Evolutionary conservation across 1,140 invertebrate species (phyloP), one percentile per base, ranked within the genome.

Genomic region (Bombus soroeensis): DNA sequence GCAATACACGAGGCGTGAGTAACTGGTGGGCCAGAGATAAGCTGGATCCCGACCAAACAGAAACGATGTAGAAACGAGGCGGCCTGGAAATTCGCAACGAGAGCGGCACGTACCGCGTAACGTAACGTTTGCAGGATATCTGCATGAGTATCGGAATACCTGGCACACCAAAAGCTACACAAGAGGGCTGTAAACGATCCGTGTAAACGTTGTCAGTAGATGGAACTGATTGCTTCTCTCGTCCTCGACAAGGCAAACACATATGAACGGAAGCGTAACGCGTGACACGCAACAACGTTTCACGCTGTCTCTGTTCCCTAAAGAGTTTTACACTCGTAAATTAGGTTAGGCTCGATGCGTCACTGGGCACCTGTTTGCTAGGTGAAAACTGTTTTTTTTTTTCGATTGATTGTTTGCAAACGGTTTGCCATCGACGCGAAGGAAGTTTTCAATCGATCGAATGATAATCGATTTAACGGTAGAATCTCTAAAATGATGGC

Each of bases 161-260:
- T 83, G 76, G 76, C 80, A 43, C 80, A 57, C 66, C 79, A 66
- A 89, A 87, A 90, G 78, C 85, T 70, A n/a, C 62, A 66, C 77
- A 73, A 84, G 74, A 76, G 71, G 68, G 75, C 82, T 82, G 89
- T 81, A 89, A 90, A 90, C 86, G 89, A 88, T 90, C 82, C 88
- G 64, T 90, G 86, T 88, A 88, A 87, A 90, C 88, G 89, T 88
- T 87, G 81, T 81, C 71, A 57, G 86, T 85, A 90, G 87, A 90
- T 89, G 88, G 82, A 87, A 90, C 89, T 85, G 88, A 90, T 90
- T 90, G 89, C 89, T 87, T 87, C 85, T 79, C 88, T 39, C 81
- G 59, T 57, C 68, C 80, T 53, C 47, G 32, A 28, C 39, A 76
- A 73, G 76, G 53, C 81, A 78, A 78, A 80, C 80, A 77, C 76